These are phyloP conservation scores for Netelia virgata DNA, from an alignment of 2,888 invertebrate species.

Conservation along the genomic window DNA sequence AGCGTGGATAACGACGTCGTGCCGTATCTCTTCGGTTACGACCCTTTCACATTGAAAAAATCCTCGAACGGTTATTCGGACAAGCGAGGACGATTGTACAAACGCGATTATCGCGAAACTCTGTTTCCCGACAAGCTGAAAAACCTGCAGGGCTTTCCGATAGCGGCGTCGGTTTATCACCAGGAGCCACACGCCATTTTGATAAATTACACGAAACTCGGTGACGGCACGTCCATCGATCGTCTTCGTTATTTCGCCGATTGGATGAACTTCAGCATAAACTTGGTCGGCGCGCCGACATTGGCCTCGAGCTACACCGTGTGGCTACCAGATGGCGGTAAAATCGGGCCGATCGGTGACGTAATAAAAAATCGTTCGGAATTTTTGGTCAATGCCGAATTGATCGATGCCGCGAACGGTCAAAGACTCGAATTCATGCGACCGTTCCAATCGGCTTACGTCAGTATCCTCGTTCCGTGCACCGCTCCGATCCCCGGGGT, in stretches of 20 bases:
- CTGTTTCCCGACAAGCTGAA: conserved; percentile 64
- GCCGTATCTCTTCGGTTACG: conserved; percentile 26
- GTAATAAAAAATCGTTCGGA: conserved; percentile 60
- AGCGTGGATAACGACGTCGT: neutral
- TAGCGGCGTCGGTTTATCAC: conserved; percentile 66
- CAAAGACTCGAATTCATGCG: conserved; percentile 42
- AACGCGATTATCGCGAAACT: neutral
- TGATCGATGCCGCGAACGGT: conserved; percentile 13
- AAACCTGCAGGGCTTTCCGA: conserved; percentile 66
- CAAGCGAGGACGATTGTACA: conserved; percentile 23
- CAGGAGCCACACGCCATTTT: conserved; percentile 41
- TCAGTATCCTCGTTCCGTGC: conserved; percentile 51
- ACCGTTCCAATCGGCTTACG: conserved; percentile 14
- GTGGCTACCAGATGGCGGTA: conserved; percentile 34
- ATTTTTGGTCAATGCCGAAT: conserved; percentile 42
- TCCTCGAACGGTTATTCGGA: neutral
- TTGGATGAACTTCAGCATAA: conserved; percentile 61
- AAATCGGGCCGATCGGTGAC: conserved; percentile 61
- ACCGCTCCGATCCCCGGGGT: conserved; percentile 52
- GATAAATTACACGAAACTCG: conserved; percentile 40
- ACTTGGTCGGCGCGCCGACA: conserved; percentile 44
- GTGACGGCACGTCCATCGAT: conserved; percentile 39
- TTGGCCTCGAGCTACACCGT: conserved; percentile 52
- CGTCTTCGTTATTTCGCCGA: conserved; percentile 36
- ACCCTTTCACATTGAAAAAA: conserved; percentile 29